A percentile compares a stretch with the other conserved stretches of the same genome.
Conservation (phyloP, 2,113 vertebrate species). For the Nothobranchius kuhntae region DNA sequence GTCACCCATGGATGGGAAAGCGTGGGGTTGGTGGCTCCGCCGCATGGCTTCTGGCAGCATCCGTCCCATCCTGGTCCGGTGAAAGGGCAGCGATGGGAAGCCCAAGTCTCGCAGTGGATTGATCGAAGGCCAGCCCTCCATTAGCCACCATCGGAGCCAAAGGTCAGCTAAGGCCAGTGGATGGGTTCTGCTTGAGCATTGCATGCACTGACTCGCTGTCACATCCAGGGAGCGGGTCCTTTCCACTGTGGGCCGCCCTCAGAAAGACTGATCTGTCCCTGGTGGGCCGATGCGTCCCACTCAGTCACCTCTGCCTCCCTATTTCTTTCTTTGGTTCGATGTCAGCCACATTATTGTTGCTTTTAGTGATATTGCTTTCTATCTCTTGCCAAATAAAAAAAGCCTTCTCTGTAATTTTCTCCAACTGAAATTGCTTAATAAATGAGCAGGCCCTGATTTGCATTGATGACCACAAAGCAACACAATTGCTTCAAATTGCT, state of each 20-base stretch:
- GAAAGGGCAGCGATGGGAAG: conserved; percentile 68
- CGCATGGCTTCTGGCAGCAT: conserved; percentile 59
- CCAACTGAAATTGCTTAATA: conserved; percentile 71
- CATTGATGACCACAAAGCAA: conserved; percentile 68
- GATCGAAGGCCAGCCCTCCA: conserved; percentile 71
- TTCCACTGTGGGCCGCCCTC: conserved; percentile 49
- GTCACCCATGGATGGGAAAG: conserved; percentile 68
- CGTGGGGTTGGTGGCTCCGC: conserved; percentile 66
- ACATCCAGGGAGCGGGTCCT: conserved; percentile 46
- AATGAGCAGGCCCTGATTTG: conserved; percentile 62
- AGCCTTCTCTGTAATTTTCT: conserved; percentile 63
- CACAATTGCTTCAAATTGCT: conserved; percentile 78
- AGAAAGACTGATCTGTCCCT: conserved; percentile 32
- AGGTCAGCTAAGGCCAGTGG: conserved; percentile 71
- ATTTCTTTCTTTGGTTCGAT: conserved; percentile 45
- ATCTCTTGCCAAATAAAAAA: conserved; percentile 54
- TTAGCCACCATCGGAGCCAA: conserved; percentile 68
- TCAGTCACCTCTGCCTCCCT: background rate
- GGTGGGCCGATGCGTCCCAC: conserved; percentile 28
- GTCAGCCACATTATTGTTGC: conserved; percentile 55
- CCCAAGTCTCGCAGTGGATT: conserved; percentile 58
- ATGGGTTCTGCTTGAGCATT: conserved; percentile 55
- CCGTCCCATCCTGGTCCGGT: conserved; percentile 49
- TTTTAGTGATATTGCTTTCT: conserved; percentile 61
- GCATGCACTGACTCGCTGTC: conserved; percentile 57